Base-by-base conservation (phyloP, 35 echinoderm and acorn worm species). In the Amphiura filiformis region DNA sequence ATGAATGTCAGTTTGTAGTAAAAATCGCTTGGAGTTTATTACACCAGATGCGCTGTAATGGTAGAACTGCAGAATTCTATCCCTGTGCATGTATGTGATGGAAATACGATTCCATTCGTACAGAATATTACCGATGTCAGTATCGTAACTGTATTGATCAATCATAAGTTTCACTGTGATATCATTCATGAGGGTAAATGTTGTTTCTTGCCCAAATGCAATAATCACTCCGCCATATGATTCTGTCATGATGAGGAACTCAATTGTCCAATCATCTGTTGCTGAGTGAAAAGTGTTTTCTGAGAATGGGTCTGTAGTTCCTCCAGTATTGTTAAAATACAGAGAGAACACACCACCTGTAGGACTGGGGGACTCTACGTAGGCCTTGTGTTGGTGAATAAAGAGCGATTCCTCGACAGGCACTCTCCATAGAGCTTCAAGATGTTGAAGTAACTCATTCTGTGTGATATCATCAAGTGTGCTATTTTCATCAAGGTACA, bases 91-190 rank as follows among this genome's bases (percentile, higher is more conserved):
- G 18, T 93, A 80, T 31, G 93, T 84, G 36, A 87, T 28, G 15
- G 84, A 92, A 20, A 97, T 77, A 18, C 84, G 79, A 76, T 90
- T 90, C 94, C 94, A 97, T 37, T 82, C 77, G 38, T 76, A 82
- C 32, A 93, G 57, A 35, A 56, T 23, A 49, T 88, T 76, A 32
- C 76, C 38, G 17, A 97, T 88, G 35, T 39, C 88, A 44, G 94
- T 97, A 52, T 97, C 84, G 87, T 90, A 97, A 23, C 41, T 37
- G 22, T 65, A 33, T 22, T 26, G 20, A 42, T 85, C 84, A 37
- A 87, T 70, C 14, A 56, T 34, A 31, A 97, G 78, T 52, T 44
- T 85, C 15, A 97, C 35, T 11, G 87, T 90, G 23, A 57, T 44
- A 70, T 90, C 89, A 83, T 82, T 85, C 23, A 87, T 31, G 37